phyloP scores from a whole-genome alignment of 53 echinoderm and acorn worm species.

The Hippasteria phrygiana region DNA sequence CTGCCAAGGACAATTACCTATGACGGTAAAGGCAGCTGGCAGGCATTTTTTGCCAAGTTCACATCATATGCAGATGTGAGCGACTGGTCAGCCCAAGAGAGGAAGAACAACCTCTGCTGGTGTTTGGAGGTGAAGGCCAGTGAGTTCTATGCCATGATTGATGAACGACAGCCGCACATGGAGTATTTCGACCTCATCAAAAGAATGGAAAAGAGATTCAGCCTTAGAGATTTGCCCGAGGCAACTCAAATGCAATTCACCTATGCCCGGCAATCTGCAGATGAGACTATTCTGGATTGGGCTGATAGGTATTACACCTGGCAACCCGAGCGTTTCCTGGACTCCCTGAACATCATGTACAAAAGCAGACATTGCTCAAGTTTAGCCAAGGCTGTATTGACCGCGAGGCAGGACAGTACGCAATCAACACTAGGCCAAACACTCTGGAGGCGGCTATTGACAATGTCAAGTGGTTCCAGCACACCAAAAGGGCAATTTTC shows the following conservation, averaged over 20 bases:
- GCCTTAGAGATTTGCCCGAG: constrained; percentile 57
- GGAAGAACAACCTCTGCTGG: constrained; percentile 46
- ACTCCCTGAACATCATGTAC: constrained; percentile 17
- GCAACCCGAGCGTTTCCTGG: constrained; percentile 30
- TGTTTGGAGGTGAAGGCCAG: constrained; percentile 44
- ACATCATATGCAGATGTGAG: constrained; percentile 1
- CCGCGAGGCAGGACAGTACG: constrained; percentile 57
- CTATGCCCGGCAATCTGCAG: constrained; percentile 31
- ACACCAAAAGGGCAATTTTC: constrained; percentile 47
- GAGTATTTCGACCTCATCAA: constrained; percentile 25
- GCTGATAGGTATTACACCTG: constrained; percentile 48
- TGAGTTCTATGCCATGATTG: constrained; percentile 42
- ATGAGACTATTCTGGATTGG: constrained; percentile 48
- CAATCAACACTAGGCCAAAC: constrained; percentile 29
- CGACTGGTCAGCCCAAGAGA: constrained; percentile 1
- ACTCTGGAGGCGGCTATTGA: constrained; percentile 40
- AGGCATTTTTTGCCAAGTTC: constrained; percentile 40
- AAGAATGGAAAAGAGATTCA: constrained; percentile 40
- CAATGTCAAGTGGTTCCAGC: constrained; percentile 51
- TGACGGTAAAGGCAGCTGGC: constrained; percentile 59
- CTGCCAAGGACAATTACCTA: constrained; percentile 58
- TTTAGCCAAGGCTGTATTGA: constrained; percentile 59
- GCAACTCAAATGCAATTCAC: constrained; percentile 43
- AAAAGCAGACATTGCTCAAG: constrained; percentile 31
- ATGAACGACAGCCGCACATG: constrained; percentile 29